Conservation (phyloP, 1,140 invertebrate species). For the Dendrolimus punctatus region DNA sequence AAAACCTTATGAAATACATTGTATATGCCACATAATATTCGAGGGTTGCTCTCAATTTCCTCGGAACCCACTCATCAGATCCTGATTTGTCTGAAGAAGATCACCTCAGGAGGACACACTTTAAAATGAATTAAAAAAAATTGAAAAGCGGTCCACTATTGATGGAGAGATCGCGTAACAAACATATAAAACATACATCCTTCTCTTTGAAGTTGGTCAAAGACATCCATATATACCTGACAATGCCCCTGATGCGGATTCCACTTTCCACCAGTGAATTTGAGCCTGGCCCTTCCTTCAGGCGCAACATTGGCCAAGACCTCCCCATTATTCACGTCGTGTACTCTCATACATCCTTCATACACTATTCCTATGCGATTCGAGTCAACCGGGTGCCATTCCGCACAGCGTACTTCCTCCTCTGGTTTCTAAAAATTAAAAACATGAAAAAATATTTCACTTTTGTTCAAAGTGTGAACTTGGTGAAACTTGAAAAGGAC, state of each 20-base stretch:
- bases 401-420: conserved; percentile 83
- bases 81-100: too few species aligned
- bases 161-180: too few species aligned
- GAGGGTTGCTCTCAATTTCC: too few species aligned
- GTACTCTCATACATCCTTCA: conserved; percentile 80
- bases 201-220: neutral
- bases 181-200: neutral
- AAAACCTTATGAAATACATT: too few species aligned
- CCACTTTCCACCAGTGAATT: conserved; percentile 91
- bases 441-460: too few species aligned
- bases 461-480: too few species aligned
- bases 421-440: conserved; percentile 67
- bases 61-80: too few species aligned
- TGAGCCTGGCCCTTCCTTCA: conserved; percentile 80
- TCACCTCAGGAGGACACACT: too few species aligned
- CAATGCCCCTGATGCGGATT: conserved; percentile 93
- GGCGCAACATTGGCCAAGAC: conserved; percentile 54
- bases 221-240: conserved; percentile 62
- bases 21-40: too few species aligned
- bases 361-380: conserved; percentile 81
- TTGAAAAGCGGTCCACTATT: too few species aligned
- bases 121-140: too few species aligned
- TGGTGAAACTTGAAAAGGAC: too few species aligned
- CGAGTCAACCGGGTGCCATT: conserved; percentile 89
- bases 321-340: conserved; percentile 70